These are phyloP conservation scores for Cyrtonyx montezumae DNA, from an alignment of 2,113 vertebrate genomes.

Conservation along the genomic window DNA sequence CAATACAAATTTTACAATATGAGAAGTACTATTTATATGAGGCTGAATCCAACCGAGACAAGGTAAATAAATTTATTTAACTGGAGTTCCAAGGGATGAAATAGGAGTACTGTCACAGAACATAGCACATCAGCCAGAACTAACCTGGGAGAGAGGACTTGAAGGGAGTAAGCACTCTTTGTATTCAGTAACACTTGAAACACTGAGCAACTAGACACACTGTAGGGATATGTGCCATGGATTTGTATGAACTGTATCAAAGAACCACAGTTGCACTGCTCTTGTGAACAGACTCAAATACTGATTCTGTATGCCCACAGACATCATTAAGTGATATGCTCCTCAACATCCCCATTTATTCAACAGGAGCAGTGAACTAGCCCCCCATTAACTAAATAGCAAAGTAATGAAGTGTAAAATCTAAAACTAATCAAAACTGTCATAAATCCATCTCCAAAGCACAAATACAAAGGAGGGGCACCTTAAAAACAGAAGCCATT, in stretches of 20 bases:
- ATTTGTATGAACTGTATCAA: background rate
- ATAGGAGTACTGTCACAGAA: background rate
- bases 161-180: background rate
- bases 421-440: background rate
- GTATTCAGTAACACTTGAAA: background rate
- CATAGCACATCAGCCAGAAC: background rate
- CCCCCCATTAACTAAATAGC: no score
- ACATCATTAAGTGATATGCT: background rate
- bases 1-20: background rate
- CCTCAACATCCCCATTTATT: background rate
- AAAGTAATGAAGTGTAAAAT: background rate
- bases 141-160: background rate
- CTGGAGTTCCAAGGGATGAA: background rate
- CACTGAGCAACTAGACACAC: background rate
- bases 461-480: background rate
- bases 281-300: background rate
- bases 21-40: background rate
- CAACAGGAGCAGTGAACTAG: background rate
- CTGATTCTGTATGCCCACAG: no score
- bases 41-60: background rate
- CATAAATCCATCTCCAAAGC: background rate
- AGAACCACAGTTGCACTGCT: background rate
- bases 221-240: no score
- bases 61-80: background rate
- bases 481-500: background rate